Conservation (phyloP, 2,888 invertebrate genomes). For the Malachius bipustulatus region DNA sequence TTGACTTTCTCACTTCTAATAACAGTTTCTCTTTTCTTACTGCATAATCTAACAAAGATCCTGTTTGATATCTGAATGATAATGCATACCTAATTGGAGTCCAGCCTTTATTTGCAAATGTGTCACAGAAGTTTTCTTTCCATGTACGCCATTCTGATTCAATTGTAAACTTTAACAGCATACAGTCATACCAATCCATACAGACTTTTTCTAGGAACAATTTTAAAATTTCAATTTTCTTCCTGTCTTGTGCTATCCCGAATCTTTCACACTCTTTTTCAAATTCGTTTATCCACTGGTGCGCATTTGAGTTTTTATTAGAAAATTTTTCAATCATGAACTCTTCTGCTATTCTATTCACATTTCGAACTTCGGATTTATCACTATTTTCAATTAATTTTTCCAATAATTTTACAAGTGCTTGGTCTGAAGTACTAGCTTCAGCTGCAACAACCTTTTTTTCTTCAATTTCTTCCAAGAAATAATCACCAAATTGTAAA, state of each 20-base stretch:
- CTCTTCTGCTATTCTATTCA: constrained; percentile 1
- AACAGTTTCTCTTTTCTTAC: constrained; percentile 3
- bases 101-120: constrained; percentile 15
- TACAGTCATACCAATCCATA: constrained; percentile 13
- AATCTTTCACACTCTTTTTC: constrained; percentile 9
- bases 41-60: constrained; percentile 6
- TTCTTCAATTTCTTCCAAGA: too few relatives aligned
- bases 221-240: constrained; percentile 13
- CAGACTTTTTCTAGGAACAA: constrained; percentile 12
- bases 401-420: too few relatives aligned
- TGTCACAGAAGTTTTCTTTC: constrained; percentile 14
- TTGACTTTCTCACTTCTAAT: background rate
- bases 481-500: too few relatives aligned
- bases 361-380: background rate
- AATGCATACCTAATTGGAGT: constrained; percentile 9
- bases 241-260: constrained; percentile 9
- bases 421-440: too few relatives aligned
- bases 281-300: constrained; percentile 1
- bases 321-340: constrained; percentile 1
- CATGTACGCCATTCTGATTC: constrained; percentile 13
- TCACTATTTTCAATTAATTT: background rate
- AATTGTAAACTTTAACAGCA: constrained; percentile 13
- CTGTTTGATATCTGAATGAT: constrained; percentile 1
- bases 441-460: too few relatives aligned
- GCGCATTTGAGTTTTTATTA: background rate